Percentiles rank a stretch among this genome's conserved stretches.
Conservation (phyloP, 2,797 vertebrate genomes). For the Enoplosus armatus region DNA sequence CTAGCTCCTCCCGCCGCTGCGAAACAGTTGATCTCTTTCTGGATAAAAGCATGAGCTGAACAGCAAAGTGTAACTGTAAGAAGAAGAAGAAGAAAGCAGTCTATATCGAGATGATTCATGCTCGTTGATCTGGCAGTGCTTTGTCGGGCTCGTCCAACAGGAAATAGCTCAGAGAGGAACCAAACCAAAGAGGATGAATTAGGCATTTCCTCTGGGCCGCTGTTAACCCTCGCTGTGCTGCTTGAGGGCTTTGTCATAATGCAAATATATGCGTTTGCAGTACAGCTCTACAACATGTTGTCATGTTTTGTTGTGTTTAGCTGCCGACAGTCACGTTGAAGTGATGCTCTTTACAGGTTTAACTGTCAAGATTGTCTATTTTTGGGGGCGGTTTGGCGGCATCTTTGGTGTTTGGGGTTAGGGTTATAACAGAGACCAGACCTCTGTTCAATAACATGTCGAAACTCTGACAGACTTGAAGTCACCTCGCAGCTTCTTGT, state of each 20-base stretch:
- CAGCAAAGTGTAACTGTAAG: conserved; percentile 35
- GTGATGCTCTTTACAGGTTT: background rate
- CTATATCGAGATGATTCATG: conserved; percentile 72
- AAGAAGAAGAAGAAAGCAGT: background rate
- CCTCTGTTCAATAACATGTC: background rate
- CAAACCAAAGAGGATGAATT: conserved; percentile 75
- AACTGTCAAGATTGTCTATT: background rate
- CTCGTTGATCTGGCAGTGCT: conserved; percentile 64
- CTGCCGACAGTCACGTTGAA: background rate
- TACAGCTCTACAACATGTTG: background rate
- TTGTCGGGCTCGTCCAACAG: conserved; percentile 71
- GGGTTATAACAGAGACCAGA: background rate
- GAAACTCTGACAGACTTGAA: background rate
- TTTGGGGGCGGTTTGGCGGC: background rate
- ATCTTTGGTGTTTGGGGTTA: background rate
- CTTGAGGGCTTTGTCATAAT: conserved; percentile 6
- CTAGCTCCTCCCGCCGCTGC: conserved; percentile 4
- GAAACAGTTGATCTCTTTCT: conserved; percentile 42
- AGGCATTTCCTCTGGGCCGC: conserved; percentile 75
- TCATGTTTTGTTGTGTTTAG: background rate
- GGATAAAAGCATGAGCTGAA: conserved; percentile 50
- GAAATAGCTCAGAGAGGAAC: conserved; percentile 74
- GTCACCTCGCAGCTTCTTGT: background rate
- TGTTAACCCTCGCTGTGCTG: conserved; percentile 67
- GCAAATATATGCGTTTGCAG: background rate